Evolutionary conservation across 2,888 invertebrate species (phyloP), one percentile per base, ranked within the genome.

Genomic region (Aphodius sticticus): DNA sequence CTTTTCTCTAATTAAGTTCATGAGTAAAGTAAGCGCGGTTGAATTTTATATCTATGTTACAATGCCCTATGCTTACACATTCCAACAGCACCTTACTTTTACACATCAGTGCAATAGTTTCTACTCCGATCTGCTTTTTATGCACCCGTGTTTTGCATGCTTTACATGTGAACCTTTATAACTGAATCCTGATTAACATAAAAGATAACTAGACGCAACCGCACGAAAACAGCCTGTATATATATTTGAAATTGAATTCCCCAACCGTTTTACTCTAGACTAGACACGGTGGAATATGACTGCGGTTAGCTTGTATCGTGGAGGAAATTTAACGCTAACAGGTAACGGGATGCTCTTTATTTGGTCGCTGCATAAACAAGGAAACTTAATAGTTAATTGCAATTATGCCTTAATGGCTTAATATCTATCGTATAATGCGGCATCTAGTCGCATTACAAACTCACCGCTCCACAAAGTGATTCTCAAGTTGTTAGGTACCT

Each of bases 331-430:
- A n/a, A 37, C 74, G 74, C 74, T 35, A 35, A 36, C 74, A n/a
- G 35, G 74, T 35, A 74, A 74, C 74, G 74, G 74, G 74, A 74
- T 37, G 16, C 74, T 74, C 16, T 74, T 74, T 74, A 74, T 74
- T 35, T 74, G 36, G 74, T 36, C n/a, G 74, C 74, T 26, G 74
- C 74, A 74, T 74, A 74, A 74, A 74, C 74, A 74, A 37, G 9
- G 74, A 36, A 74, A 74, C 36, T 74, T 74, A 74, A 74, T 74
- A 35, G 74, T 74, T 74, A 74, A 74, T 74, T 35, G 74, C 36
- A 74, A 74, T 74, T 74, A 74, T n/a, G 74, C 37, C 36, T 15
- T 74, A 74, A 74, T 74, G 74, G 36, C 9, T 74, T 74, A n/a
- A 74, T 35, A 37, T 37, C 74, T 16, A 26, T 26, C 36, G 37